Evolutionary conservation across 2,113 vertebrate species (phyloP).

Genomic region (Pangasianodon hypophthalmus): DNA sequence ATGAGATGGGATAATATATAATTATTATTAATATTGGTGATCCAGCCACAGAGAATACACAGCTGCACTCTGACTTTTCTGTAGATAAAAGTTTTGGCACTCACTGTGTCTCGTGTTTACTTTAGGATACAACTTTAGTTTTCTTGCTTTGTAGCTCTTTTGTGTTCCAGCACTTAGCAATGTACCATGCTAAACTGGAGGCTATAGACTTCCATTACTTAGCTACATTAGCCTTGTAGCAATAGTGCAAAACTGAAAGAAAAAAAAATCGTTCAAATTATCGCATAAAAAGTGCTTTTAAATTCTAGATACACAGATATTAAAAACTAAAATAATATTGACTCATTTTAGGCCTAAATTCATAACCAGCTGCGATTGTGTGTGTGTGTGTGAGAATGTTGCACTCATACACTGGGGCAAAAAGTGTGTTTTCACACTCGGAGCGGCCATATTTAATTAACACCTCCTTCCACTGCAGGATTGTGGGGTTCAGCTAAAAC

Average conservation of each 20-base stretch:
- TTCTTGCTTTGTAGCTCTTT: no score
- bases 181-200: background rate
- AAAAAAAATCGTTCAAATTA: background rate
- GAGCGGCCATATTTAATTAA: conserved; percentile 25
- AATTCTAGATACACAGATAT: background rate
- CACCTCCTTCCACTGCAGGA: conserved; percentile 25
- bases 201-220: background rate
- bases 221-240: background rate
- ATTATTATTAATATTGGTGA: no score
- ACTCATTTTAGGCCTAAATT: background rate
- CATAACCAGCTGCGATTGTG: conserved; percentile 2
- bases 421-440: background rate
- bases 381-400: background rate
- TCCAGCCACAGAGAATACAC: no score
- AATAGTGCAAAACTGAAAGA: background rate
- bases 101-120: no score
- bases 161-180: no score
- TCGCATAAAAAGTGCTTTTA: background rate
- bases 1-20: background rate
- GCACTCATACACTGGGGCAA: background rate
- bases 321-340: background rate
- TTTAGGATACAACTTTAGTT: no score
- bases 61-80: no score
- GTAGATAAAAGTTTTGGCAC: background rate
- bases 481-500: conserved; percentile 7